Base-by-base conservation (phyloP, 2,797 vertebrate genomes). In the Sparidentex hasta region DNA sequence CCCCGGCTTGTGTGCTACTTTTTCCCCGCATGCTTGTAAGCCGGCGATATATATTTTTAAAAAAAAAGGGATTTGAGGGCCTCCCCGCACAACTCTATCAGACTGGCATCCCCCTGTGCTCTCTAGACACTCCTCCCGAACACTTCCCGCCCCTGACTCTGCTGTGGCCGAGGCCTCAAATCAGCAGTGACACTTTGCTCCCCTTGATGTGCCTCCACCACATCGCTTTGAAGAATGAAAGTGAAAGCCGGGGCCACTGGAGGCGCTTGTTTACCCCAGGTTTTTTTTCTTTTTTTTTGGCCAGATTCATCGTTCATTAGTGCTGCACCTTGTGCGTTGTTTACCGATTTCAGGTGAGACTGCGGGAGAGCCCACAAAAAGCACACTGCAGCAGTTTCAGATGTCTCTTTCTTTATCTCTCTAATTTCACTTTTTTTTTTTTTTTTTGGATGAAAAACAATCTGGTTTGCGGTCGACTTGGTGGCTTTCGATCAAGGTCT, bases 171-270 rank as follows among this genome's bases (percentile, higher is more conserved):
- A 83, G 82, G 85, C 81, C 87, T 85, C 78, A 88, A 86, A 87
- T 88, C 81, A 69, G 68, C 72, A 70, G 55, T 83, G 81, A 82
- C 87, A 79, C 81, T 87, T 81, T 62, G 80, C 69, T 87, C 69
- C 76, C 65, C 80, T 85, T 87, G 80, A 90, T 90, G 83, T 87
- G 71, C 67, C 71, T 86, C 81, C 61, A 73, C 55, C 62, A 71
- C 50, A 52, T 81, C 23, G n/a, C 85, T 91, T 87, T 92, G 84
- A 89, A 88, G 83, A 88, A 90, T 79, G 75, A 90, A 89, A 89
- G 68, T 25, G 61, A 70, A 70, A 61, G 74, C 74, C 9, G 1
- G 43, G 74, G 73, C 62, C 82, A 44, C 65, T 64, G 16, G n/a
- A 84, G 77, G 43, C 23, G 3, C 51, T 81, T 84, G 74, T 86